A percentile compares a stretch with the other conserved stretches of the same genome.
phyloP scores from a whole-genome alignment of 2,113 vertebrate species.

The Lanius collurio region DNA sequence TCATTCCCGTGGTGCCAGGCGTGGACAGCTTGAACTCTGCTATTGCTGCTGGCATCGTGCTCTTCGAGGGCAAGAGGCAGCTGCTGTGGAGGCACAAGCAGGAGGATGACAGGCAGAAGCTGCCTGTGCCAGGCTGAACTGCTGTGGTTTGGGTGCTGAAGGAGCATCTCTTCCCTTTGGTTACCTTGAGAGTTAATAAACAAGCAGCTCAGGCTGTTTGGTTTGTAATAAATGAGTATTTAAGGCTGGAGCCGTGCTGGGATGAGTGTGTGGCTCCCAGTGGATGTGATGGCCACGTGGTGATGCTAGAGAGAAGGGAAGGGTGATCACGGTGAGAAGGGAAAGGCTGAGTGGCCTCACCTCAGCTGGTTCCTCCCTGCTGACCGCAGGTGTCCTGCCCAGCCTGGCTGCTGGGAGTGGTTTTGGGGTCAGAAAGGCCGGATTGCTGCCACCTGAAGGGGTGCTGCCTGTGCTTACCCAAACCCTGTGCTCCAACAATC shows the following conservation, averaged over 20 bases:
- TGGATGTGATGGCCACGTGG: not conserved
- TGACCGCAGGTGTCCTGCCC: accelerated
- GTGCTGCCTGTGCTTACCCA: not conserved
- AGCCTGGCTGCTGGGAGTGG: not conserved
- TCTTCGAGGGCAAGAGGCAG: slow-evolving; percentile 92
- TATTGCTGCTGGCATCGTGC: slow-evolving; percentile 85
- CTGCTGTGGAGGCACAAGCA: not conserved
- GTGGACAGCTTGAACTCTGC: slow-evolving; percentile 91
- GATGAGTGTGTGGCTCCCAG: accelerated
- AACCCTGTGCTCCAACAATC: not conserved
- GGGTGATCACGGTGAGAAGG: not conserved
- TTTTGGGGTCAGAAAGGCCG: not conserved
- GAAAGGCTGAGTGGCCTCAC: accelerated
- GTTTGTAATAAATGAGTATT: not conserved
- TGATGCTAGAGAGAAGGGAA: slow-evolving; percentile 35
- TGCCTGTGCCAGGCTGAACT: slow-evolving; percentile 2
- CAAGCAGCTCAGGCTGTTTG: not conserved
- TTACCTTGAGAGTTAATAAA: not conserved
- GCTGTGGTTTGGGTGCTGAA: not conserved
- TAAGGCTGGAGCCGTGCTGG: not conserved
- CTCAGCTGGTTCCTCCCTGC: not conserved
- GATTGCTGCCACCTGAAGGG: not conserved
- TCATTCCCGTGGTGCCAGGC: slow-evolving; percentile 80
- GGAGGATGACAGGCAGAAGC: not conserved
- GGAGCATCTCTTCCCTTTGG: not conserved